Conservation (phyloP, 2,797 vertebrate genomes). For the Luscinia megarhynchos region DNA sequence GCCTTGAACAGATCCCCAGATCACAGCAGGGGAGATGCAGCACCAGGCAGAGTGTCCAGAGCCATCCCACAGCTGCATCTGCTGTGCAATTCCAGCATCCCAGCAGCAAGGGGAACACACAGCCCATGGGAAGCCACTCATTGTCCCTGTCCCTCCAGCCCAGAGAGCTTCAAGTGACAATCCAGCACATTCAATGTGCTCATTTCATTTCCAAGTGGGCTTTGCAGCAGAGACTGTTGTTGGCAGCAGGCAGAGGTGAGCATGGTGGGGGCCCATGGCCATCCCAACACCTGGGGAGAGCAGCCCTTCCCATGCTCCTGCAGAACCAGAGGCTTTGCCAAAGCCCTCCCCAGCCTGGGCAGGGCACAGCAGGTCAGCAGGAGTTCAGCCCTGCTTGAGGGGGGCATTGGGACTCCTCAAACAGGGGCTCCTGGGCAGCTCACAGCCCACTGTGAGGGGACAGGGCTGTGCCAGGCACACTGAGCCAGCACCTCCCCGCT, state of each 20-base stretch:
- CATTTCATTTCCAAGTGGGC: not conserved
- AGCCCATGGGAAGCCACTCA: not conserved
- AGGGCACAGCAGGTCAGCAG: not conserved
- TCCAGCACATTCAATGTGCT: not conserved
- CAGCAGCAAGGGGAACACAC: not conserved
- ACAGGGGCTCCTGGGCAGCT: not conserved
- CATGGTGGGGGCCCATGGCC: not conserved
- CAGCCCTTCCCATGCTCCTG: not conserved
- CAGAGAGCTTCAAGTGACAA: not conserved
- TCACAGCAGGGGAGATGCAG: not conserved
- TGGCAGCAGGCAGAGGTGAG: not conserved
- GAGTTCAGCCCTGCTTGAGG: not conserved
- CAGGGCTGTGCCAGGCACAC: not conserved
- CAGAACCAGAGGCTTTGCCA: not conserved
- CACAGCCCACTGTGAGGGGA: fast-evolving
- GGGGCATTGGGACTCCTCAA: not conserved
- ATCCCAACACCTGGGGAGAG: fast-evolving
- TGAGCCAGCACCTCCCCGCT: not conserved
- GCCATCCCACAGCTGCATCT: not conserved
- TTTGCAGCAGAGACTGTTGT: fast-evolving
- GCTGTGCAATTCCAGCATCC: not conserved
- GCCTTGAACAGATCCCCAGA: not conserved
- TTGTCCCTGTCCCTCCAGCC: not conserved
- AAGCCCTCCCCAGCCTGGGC: not conserved
- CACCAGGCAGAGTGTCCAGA: not conserved